Conservation (phyloP, 37 sponge, comb jelly and placozoan genomes). For the Agelas oroides region DNA sequence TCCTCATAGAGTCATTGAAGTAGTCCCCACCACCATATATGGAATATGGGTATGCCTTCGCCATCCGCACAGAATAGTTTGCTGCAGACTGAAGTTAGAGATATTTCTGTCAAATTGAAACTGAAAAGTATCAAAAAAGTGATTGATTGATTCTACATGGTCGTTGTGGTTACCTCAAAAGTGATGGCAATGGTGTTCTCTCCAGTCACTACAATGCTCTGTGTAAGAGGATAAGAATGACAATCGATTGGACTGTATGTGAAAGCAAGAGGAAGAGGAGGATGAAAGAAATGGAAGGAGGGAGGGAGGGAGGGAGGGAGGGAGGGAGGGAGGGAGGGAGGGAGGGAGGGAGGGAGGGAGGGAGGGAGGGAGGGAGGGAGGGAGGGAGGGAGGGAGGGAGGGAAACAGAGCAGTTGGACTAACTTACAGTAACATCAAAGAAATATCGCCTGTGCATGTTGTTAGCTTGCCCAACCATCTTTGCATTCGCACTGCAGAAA, state of each 20-base stretch:
- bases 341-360: no score
- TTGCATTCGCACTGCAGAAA: constrained; percentile 51
- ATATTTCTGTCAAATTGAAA: neutral
- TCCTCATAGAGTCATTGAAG: constrained; percentile 57
- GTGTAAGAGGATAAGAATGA: neutral
- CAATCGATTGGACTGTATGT: no score
- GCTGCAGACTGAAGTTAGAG: constrained; percentile 58
- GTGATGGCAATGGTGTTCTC: constrained; percentile 46
- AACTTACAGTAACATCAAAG: constrained; percentile 77
- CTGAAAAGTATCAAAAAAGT: neutral
- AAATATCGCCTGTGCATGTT: constrained; percentile 65
- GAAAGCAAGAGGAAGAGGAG: no score
- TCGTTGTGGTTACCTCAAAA: constrained; percentile 57
- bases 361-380: no score
- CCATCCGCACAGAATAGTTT: constrained; percentile 4
- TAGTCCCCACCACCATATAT: constrained; percentile 29
- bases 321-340: no score
- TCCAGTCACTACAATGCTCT: constrained; percentile 41
- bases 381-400: no score
- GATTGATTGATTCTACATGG: no score
- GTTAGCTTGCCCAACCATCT: constrained; percentile 35
- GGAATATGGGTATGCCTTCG: neutral
- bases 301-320: neutral
- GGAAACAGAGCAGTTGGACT: no score
- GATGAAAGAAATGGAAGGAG: neutral